Conservation (phyloP, 2,797 vertebrate species). For the Danio jaintianensis region DNA sequence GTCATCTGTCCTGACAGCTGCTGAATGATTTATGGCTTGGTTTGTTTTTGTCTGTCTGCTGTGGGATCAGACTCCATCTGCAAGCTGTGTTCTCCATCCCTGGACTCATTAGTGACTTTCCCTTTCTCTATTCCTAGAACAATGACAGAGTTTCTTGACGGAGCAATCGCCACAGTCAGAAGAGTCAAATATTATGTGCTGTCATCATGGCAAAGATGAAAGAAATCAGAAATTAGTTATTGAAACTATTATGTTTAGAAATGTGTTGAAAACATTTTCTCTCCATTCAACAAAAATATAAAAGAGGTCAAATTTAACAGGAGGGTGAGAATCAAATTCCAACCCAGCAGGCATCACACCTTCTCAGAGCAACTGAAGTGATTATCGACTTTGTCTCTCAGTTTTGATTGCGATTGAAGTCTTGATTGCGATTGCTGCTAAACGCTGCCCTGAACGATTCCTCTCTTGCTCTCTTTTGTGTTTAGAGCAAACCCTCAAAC, state of each 20-base stretch:
- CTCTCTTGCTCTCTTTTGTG: conserved; percentile 5
- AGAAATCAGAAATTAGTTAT: no score
- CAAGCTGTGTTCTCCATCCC: background rate
- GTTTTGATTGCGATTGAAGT: conserved; percentile 48
- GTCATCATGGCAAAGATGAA: no score
- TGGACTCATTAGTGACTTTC: conserved; percentile 16
- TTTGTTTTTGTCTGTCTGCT: conserved; percentile 1
- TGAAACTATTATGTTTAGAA: no score
- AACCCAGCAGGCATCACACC: conserved; percentile 10
- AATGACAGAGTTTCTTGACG: background rate
- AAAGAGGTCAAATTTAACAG: no score
- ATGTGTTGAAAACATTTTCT: no score
- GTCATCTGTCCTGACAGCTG: background rate
- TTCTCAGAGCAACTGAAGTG: conserved; percentile 46
- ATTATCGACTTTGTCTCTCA: conserved; percentile 48
- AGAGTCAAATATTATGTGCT: no score
- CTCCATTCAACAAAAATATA: no score
- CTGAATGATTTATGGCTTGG: background rate
- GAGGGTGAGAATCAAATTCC: background rate
- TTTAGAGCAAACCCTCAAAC: conserved; percentile 37
- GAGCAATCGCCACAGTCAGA: background rate
- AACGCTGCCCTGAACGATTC: background rate
- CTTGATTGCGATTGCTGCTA: conserved; percentile 24
- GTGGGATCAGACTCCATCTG: conserved; percentile 6
- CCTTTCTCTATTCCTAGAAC: background rate